Evolutionary conservation across 2,113 vertebrate species (phyloP), one percentile per base, ranked within the genome.

Genomic region (Tringa solitaria): DNA sequence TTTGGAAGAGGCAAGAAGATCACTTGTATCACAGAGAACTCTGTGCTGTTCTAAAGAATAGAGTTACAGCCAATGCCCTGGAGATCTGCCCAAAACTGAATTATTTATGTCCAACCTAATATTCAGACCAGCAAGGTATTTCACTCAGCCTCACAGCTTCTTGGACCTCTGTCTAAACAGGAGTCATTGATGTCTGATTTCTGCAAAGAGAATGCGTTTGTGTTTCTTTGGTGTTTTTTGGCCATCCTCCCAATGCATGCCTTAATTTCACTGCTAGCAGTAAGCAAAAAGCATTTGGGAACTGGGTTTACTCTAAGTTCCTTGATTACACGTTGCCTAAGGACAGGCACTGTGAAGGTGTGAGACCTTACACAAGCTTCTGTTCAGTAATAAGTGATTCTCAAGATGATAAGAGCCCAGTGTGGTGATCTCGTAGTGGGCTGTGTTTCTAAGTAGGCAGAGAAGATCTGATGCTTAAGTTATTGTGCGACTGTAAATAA

Each of bases 201-300:
- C 64, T 87, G 69, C 46, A 61, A 89, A 24, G 15, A 67, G 15
- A 74, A 39, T 9, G 8, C 21, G 12, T 78, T 81, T 3, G 0
- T 78, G 10, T 57, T 81, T 78, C 24, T 75, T 43, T 20, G 10
- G 17, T 39, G 45, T 9, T 68, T 86, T 63, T 78, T 79, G 18
- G 12, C 1, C 1, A 0, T 72, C 9, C 18, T 46, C 8, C 30
- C 6, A 79, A 3, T 39, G 33, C 35, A 30, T 79, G 45, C 21
- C 39, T 46, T 53, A 43, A 69, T 72, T 87, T 90, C 57, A 68
- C 21, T 83, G 70, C 33, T 73, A 60, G 13, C 4, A 2, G 23
- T 41, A 60, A 87, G 35, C 35, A 68, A 75, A 95, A 93, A 67
- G 9, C 23, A 23, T 75, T 67, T 1, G 2, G 35, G 30, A 84